These are phyloP conservation scores for Noctua fimbriata DNA, from an alignment of 2,888 invertebrate species.

Conservation along the genomic window DNA sequence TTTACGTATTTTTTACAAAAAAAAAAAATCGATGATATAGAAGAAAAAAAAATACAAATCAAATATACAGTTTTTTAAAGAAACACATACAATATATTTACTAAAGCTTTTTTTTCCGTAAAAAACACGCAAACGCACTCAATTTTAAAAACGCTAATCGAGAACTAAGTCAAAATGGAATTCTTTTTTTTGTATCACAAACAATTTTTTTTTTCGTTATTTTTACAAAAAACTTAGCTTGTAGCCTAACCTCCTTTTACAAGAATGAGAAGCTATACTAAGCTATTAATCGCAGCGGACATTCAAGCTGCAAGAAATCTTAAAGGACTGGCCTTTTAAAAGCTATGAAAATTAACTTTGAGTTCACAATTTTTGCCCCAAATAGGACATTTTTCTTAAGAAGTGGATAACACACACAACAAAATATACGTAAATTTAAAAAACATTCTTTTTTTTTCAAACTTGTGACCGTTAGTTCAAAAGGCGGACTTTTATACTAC, in stretches of 20 bases:
- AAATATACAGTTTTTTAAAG: slow-evolving; percentile 43
- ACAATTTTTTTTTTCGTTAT: slow-evolving; percentile 49
- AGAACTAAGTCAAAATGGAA: slow-evolving; percentile 86
- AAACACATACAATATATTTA: slow-evolving; percentile 3
- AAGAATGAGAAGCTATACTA: slow-evolving; percentile 41
- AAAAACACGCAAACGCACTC: slow-evolving; percentile 66
- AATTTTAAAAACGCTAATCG: slow-evolving; percentile 67
- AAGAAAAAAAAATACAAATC: slow-evolving; percentile 3
- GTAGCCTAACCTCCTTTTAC: slow-evolving; percentile 15
- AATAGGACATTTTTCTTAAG: slow-evolving; percentile 3
- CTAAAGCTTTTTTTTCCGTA: slow-evolving; percentile 27
- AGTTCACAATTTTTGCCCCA: slow-evolving; percentile 15
- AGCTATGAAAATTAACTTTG: slow-evolving; percentile 20
- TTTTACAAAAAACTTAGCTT: slow-evolving; percentile 13
- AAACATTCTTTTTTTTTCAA: slow-evolving; percentile 1
- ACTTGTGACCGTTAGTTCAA: slow-evolving; percentile 17
- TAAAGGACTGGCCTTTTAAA: slow-evolving; percentile 8
- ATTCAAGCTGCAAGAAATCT: slow-evolving; percentile 25
- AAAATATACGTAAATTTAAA: not conserved
- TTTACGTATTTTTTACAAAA: slow-evolving; percentile 43
- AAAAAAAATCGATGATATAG: not conserved
- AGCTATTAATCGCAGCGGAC: slow-evolving; percentile 32
- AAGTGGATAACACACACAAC: slow-evolving; percentile 37
- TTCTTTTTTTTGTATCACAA: slow-evolving; percentile 85
- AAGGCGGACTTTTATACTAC: slow-evolving; percentile 7